These are phyloP conservation scores for Caenorhabditis angaria DNA, from an alignment of 2,888 invertebrate genomes.

Conservation along the genomic window DNA sequence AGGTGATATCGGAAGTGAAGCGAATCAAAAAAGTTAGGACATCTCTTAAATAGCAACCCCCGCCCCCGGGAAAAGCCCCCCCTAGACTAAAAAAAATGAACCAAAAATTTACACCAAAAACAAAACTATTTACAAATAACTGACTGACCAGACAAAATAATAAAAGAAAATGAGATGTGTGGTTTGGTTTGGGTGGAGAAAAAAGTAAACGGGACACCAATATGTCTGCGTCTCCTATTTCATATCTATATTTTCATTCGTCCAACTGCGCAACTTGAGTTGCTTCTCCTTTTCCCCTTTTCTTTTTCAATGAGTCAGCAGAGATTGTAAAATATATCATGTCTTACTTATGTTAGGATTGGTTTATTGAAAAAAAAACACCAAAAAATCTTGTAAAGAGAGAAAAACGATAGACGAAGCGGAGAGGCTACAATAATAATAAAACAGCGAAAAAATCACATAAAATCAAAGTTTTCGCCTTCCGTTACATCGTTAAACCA, in stretches of 20 bases:
- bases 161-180: not conserved
- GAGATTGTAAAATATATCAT: not conserved
- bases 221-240: not conserved
- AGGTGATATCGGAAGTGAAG: no score
- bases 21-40: no score
- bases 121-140: not conserved
- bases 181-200: no score
- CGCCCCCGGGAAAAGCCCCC: no score
- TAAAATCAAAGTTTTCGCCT: not conserved
- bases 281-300: not conserved
- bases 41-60: no score
- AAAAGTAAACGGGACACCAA: not conserved
- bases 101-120: no score
- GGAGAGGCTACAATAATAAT: no score
- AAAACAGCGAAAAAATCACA: not conserved
- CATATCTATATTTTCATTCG: not conserved
- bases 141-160: no score
- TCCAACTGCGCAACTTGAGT: conserved; percentile 1
- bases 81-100: no score
- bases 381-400: not conserved
- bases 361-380: not conserved
- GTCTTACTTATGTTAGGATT: no score
- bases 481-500: conserved; percentile 2
- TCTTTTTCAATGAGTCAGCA: not conserved
- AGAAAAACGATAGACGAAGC: no score